Evolutionary conservation across 2,888 invertebrate genomes (phyloP).

Genomic region (Drosophila paracracens): DNA sequence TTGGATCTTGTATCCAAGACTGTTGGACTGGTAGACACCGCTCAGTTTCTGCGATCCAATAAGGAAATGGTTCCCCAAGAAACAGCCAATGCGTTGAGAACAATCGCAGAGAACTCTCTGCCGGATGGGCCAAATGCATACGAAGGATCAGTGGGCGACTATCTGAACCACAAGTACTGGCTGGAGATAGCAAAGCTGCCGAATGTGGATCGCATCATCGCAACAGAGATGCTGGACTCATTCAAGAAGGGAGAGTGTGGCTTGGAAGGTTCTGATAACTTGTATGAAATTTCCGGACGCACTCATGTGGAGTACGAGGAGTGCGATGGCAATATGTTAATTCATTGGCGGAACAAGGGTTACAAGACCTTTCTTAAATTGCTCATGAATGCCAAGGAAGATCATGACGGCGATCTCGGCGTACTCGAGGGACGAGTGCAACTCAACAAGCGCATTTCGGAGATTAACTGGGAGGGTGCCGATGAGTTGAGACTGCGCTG

Average conservation of each 20-base stretch:
- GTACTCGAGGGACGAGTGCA: constrained; percentile 77
- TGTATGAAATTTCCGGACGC: constrained; percentile 89
- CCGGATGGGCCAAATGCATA: constrained; percentile 33
- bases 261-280: constrained; percentile 87
- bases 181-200: constrained; percentile 56
- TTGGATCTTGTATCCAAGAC: constrained; percentile 73
- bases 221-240: constrained; percentile 87
- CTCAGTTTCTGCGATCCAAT: constrained; percentile 80
- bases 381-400: constrained; percentile 85
- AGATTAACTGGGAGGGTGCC: constrained; percentile 60
- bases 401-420: constrained; percentile 62
- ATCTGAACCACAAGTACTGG: constrained; percentile 75
- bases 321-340: constrained; percentile 89
- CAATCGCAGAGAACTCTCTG: not conserved
- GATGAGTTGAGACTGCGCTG: constrained; percentile 57
- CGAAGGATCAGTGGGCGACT: constrained; percentile 80
- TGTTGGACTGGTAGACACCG: constrained; percentile 50
- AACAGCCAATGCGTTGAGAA: constrained; percentile 57
- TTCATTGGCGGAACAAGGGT: constrained; percentile 91
- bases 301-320: constrained; percentile 87
- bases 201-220: constrained; percentile 81
- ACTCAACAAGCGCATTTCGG: constrained; percentile 67
- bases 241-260: constrained; percentile 85
- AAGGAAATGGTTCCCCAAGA: constrained; percentile 81
- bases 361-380: constrained; percentile 89